Conservation (phyloP, 2,797 vertebrate genomes). For the Tadarida brasiliensis region DNA sequence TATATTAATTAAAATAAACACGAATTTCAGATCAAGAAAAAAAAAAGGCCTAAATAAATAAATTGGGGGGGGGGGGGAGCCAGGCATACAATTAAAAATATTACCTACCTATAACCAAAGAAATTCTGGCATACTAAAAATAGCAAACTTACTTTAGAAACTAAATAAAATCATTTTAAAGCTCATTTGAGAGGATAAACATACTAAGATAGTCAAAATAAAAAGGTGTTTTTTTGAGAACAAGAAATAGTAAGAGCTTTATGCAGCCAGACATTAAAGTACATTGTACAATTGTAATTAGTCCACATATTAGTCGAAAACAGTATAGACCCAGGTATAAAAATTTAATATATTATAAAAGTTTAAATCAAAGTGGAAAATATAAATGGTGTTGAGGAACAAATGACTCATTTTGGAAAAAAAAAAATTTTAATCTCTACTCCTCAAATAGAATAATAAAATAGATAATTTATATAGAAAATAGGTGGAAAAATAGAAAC, state of each 20-base stretch:
- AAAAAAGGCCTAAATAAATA: not conserved
- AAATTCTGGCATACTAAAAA: not conserved
- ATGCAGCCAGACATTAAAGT: not conserved
- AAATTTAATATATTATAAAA: conserved; percentile 30
- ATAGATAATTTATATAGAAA: not conserved
- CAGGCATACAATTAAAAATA: not conserved
- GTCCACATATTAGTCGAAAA: not conserved
- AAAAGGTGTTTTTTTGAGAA: not conserved
- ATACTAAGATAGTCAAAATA: not conserved
- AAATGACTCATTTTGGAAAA: conserved; percentile 42
- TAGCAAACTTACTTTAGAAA: not conserved
- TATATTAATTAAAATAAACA: conserved; percentile 44
- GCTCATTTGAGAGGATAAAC: conserved; percentile 14
- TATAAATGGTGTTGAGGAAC: not conserved
- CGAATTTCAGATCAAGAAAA: conserved; percentile 1
- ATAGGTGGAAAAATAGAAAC: not conserved
- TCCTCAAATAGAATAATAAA: not conserved
- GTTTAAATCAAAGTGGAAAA: conserved; percentile 28
- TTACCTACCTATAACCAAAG: not conserved
- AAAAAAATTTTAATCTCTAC: conserved; percentile 7
- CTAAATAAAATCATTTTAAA: conserved; percentile 51
- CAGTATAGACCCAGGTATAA: not conserved
- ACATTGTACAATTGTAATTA: not conserved
- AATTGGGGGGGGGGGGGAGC: not conserved
- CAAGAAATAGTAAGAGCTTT: not conserved